Evolutionary conservation across 2,888 invertebrate genomes (phyloP), one percentile per base, ranked within the genome.

Genomic region (Tanytarsus gracilentus): DNA sequence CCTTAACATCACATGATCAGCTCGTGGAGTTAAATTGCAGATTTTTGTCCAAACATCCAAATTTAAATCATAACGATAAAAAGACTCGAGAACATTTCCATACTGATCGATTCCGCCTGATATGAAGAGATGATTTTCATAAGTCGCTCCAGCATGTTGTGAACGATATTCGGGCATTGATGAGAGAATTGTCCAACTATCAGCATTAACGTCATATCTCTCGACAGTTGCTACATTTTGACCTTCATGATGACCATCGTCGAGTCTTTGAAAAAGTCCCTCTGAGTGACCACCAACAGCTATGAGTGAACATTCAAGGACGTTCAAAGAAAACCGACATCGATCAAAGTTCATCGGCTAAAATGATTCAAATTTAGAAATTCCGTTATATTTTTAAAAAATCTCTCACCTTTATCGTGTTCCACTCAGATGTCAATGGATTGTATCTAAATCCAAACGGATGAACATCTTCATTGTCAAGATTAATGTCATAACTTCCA

Each of bases 371-470:
- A n/a, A n/a, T n/a, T n/a, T n/a, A n/a, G n/a, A n/a, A n/a, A n/a
- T n/a, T n/a, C n/a, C n/a, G n/a, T n/a, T n/a, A n/a, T n/a, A n/a
- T n/a, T n/a, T n/a, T n/a, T n/a, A n/a, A n/a, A n/a, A n/a, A n/a
- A n/a, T n/a, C n/a, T n/a, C n/a, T n/a, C n/a, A n/a, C n/a, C n/a
- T n/a, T 79, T 67, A 85, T 82, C 4, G 82, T 82, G 5, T 77
- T 76, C 86, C 86, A 86, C 63, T 79, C 77, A 66, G 82, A 78
- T 25, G 75, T 76, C 25, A 78, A 71, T 0, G 85, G 83, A 65
- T 77, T 78, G 65, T 80, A 82, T 4, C 80, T 78, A 68, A 85
- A 85, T 0, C 85, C 85, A 69, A 84, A 85, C 0, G 84, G 83
- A 72, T 85, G 85, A 59, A 84, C 81, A 65, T 83, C 81, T 71